These are phyloP conservation scores for Leptinotarsa texana DNA, from an alignment of 1,140 invertebrate genomes.

Conservation along the genomic window DNA sequence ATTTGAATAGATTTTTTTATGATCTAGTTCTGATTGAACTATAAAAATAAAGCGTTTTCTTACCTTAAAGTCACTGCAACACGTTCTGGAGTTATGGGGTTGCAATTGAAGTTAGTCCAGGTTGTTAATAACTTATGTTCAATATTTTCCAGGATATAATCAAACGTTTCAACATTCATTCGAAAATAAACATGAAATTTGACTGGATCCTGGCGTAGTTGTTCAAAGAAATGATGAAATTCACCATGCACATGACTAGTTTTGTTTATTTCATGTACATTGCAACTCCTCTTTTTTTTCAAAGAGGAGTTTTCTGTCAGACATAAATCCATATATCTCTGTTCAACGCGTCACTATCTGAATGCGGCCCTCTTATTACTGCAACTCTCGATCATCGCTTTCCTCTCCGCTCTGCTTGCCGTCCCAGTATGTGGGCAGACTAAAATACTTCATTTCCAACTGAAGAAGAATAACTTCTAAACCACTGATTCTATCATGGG, in stretches of 20 bases:
- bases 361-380: too few relatives aligned
- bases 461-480: conserved; percentile 15
- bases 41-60: neutral
- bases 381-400: too few relatives aligned
- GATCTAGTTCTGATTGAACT: neutral
- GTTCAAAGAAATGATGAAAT: neutral
- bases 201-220: neutral
- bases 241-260: neutral
- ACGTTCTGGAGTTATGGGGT: conserved; percentile 3
- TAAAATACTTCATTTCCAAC: conserved; percentile 9
- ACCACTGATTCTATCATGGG: conserved; percentile 7
- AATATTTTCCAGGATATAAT: conserved; percentile 26
- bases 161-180: conserved; percentile 12
- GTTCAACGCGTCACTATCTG: neutral
- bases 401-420: too few relatives aligned
- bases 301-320: neutral
- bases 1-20: neutral
- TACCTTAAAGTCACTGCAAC: neutral
- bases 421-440: neutral
- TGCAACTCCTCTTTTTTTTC: neutral
- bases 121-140: neutral
- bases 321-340: neutral
- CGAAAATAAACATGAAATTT: conserved; percentile 21
- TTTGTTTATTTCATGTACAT: neutral
- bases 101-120: conserved; percentile 10